phyloP scores from a whole-genome alignment of 2,113 vertebrate genomes.

The Brachypodius melanocephalos region DNA sequence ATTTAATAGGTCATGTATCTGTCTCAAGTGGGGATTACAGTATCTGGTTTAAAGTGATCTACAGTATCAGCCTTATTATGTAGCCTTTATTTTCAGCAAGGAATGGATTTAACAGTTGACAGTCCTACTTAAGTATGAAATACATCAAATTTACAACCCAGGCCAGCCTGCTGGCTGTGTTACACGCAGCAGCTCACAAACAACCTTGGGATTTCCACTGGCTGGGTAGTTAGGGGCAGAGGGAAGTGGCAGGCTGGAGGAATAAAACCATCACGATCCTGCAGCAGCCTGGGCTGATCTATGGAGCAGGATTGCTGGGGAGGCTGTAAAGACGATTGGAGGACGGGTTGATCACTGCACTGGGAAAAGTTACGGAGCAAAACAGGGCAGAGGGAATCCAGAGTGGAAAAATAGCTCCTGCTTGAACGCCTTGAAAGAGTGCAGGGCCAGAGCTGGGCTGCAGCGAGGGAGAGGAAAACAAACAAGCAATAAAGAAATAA shows the following conservation, averaged over 20 bases:
- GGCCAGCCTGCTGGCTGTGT: neutral
- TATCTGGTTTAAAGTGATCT: constrained; percentile 67
- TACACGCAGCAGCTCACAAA: neutral
- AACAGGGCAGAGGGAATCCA: constrained; percentile 6
- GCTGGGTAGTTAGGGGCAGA: neutral
- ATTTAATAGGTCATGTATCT: constrained; percentile 68
- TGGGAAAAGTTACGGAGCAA: constrained; percentile 28
- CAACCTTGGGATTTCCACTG: neutral
- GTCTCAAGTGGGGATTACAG: constrained; percentile 61
- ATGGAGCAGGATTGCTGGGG: neutral
- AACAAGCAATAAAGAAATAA: constrained; percentile 11
- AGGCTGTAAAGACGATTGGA: constrained; percentile 38
- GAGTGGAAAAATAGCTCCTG: constrained; percentile 11
- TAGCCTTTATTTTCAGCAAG: constrained; percentile 66
- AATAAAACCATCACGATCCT: neutral
- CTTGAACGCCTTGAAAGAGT: neutral
- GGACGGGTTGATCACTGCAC: constrained; percentile 11
- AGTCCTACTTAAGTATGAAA: constrained; percentile 48
- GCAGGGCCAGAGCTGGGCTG: neutral
- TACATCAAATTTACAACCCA: constrained; percentile 51
- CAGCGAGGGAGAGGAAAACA: neutral
- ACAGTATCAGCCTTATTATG: constrained; percentile 62
- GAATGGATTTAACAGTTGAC: constrained; percentile 65
- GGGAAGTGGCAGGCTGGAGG: neutral
- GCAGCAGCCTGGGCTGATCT: constrained; percentile 5